Evolutionary conservation across 2,888 invertebrate species (phyloP).

Genomic region (Eilema sororculum): DNA sequence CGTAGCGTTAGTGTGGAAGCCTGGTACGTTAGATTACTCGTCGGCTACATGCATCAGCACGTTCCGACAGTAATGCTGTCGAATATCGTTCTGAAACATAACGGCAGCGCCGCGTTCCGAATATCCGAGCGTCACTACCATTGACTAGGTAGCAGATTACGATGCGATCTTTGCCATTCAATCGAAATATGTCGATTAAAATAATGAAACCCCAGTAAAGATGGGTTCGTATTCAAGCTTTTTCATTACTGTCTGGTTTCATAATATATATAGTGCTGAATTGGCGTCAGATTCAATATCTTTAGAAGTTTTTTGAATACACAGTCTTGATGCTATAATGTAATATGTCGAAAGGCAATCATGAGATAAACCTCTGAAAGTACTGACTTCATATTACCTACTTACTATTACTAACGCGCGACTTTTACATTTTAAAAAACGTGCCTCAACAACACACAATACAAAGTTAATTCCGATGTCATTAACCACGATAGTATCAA

Average conservation of each 20-base stretch:
- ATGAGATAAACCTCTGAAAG: too few species aligned
- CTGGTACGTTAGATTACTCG: slow-evolving; percentile 53
- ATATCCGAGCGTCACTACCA: slow-evolving; percentile 52
- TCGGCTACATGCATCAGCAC: slow-evolving; percentile 73
- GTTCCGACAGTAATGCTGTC: slow-evolving; percentile 69
- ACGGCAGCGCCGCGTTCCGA: slow-evolving; percentile 56
- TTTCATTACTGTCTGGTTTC: slow-evolving; percentile 38
- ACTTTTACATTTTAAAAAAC: too few species aligned
- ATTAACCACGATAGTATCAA: not conserved
- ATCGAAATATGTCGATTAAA: slow-evolving; percentile 28
- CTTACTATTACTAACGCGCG: too few species aligned
- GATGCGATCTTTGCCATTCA: slow-evolving; percentile 44
- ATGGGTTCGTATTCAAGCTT: slow-evolving; percentile 22
- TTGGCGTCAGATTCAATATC: slow-evolving; percentile 14
- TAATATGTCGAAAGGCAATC: too few species aligned
- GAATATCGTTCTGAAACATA: slow-evolving; percentile 68
- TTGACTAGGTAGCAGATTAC: slow-evolving; percentile 36
- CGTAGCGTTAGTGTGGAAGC: slow-evolving; percentile 39
- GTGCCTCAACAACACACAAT: not conserved
- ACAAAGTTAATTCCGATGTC: not conserved
- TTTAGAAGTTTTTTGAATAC: too few species aligned
- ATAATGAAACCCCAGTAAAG: slow-evolving; percentile 38
- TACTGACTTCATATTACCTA: too few species aligned
- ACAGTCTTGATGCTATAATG: too few species aligned
- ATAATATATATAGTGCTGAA: too few species aligned